These are phyloP conservation scores for Columba janthina DNA, from an alignment of 2,113 vertebrate genomes.

Conservation along the genomic window DNA sequence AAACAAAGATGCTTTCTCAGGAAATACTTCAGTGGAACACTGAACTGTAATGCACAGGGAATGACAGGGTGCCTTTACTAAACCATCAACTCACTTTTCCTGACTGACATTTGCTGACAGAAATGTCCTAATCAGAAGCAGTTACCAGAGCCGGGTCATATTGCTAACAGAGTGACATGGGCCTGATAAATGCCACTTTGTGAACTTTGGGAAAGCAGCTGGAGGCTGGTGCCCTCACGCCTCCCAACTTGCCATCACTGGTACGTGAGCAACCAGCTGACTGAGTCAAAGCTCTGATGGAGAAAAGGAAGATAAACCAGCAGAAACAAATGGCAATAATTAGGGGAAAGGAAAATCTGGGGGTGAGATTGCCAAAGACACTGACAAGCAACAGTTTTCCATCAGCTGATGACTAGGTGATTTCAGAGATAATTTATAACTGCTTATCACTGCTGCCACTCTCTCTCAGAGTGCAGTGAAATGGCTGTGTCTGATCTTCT, in stretches of 20 bases:
- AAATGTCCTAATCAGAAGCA: background rate
- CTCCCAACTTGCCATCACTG: rapidly evolving
- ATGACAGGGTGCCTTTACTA: background rate
- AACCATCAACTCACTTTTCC: background rate
- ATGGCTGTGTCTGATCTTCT: background rate
- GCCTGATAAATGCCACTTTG: background rate
- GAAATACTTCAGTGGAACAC: background rate
- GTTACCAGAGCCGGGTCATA: background rate
- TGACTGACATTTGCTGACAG: background rate
- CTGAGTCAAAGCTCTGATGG: background rate
- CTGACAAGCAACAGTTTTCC: background rate
- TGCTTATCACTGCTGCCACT: background rate
- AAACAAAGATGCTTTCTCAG: background rate
- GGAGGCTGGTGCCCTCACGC: background rate
- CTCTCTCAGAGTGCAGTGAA: background rate
- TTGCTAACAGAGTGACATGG: background rate
- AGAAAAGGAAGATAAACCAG: background rate
- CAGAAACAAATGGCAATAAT: background rate
- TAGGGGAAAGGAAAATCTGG: background rate
- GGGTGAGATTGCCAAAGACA: background rate
- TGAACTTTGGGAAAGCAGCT: background rate
- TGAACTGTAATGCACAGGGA: background rate
- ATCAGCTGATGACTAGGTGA: background rate
- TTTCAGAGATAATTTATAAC: background rate
- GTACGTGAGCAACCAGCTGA: background rate